Conservation (phyloP, 1,140 invertebrate species). For the Samia ricini region DNA sequence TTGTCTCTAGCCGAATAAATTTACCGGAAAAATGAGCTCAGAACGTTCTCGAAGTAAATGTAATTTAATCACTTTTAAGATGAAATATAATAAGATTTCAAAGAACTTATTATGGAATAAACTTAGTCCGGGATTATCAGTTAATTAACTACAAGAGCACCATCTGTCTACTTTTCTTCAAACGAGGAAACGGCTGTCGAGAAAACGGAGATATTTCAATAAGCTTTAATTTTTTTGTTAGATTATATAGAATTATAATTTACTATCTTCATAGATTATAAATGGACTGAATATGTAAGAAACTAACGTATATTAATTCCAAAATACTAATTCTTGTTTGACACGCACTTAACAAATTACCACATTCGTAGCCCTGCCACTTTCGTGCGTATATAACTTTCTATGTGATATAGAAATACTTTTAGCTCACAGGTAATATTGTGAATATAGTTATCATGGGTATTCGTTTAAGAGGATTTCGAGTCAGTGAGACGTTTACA, state of each 20-base stretch:
- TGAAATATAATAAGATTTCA: background rate
- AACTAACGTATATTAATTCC: background rate
- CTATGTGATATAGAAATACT: background rate
- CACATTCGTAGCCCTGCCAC: background rate
- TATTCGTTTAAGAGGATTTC: conserved; percentile 54
- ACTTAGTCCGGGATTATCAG: background rate
- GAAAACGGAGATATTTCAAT: no score
- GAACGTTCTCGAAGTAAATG: background rate
- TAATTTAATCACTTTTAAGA: background rate
- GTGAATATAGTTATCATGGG: background rate
- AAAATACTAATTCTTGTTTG: background rate
- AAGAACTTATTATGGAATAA: background rate
- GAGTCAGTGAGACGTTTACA: conserved; percentile 60
- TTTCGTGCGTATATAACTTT: background rate
- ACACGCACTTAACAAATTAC: background rate
- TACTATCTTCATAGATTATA: background rate
- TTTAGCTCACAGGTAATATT: background rate
- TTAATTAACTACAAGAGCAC: no score
- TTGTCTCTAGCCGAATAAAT: background rate
- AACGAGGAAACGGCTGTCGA: no score
- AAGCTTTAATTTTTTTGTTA: background rate
- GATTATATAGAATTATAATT: background rate
- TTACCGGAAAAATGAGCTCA: background rate
- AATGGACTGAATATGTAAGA: background rate
- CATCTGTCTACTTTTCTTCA: no score